Percentiles rank a stretch among this genome's conserved stretches.
phyloP scores from a whole-genome alignment of 2,113 vertebrate genomes.

The Dipodomys ordii region DNA sequence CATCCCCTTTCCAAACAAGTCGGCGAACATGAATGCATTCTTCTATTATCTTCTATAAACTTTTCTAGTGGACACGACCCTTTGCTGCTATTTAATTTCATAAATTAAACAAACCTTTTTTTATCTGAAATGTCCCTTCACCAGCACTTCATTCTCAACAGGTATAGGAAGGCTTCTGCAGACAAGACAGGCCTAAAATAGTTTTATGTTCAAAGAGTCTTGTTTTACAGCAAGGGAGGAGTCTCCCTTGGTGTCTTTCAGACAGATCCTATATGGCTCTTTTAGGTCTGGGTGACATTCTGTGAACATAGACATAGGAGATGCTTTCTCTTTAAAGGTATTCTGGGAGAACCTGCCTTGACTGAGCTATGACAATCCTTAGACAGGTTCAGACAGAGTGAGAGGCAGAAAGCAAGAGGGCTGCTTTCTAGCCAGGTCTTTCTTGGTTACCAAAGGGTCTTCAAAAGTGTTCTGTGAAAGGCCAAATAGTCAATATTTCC shows the following conservation, averaged over 20 bases:
- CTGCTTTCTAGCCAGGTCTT: background rate
- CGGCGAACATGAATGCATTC: slow-evolving; percentile 49
- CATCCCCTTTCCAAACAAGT: slow-evolving; percentile 37
- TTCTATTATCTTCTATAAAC: slow-evolving; percentile 71
- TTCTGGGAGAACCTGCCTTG: background rate
- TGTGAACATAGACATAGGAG: background rate
- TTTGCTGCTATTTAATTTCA: slow-evolving; percentile 55
- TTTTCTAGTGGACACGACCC: slow-evolving; percentile 26
- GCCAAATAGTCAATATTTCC: background rate
- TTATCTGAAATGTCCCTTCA: slow-evolving; percentile 42
- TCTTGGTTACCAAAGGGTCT: background rate
- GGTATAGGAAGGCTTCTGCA: background rate
- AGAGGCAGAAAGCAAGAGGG: background rate
- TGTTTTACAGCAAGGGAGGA: background rate
- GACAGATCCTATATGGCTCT: background rate
- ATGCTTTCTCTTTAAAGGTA: background rate
- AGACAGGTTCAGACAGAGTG: background rate
- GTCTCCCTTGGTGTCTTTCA: background rate
- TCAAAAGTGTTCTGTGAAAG: background rate
- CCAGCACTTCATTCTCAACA: slow-evolving; percentile 42
- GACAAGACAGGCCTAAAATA: background rate
- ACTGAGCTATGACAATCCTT: background rate
- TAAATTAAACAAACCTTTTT: slow-evolving; percentile 71
- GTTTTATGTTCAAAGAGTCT: background rate
- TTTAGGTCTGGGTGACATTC: background rate